Percentiles rank a stretch among this genome's conserved stretches.
phyloP scores from a whole-genome alignment of 1,140 invertebrate genomes.

The Neomicropteryx cornuta region DNA sequence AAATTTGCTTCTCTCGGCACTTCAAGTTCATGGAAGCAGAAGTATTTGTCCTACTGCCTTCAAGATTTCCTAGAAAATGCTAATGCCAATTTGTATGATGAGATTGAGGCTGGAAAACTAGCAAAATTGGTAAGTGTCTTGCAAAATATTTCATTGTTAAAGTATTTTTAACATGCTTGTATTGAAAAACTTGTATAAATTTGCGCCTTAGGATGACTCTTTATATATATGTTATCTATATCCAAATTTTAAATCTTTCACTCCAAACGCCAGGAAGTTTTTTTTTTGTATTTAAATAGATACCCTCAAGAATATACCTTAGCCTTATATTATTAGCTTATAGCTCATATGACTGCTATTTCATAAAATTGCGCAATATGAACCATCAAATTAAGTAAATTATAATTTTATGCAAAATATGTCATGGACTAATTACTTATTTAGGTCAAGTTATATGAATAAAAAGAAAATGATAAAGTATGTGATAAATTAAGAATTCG shows the following conservation, averaged over 20 bases:
- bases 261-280: background rate
- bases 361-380: background rate
- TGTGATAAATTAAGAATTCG: too few relatives aligned
- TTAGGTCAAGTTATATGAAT: too few relatives aligned
- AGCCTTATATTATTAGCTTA: background rate
- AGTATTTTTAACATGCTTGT: too few relatives aligned
- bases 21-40: conserved; percentile 33
- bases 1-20: conserved; percentile 14
- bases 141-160: background rate
- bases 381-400: background rate
- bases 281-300: background rate
- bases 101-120: conserved; percentile 27
- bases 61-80: conserved; percentile 33
- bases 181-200: too few relatives aligned
- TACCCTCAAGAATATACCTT: background rate
- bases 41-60: conserved; percentile 28
- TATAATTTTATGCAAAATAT: background rate
- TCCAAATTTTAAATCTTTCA: background rate
- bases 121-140: conserved; percentile 22
- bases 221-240: background rate
- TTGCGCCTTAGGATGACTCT: too few relatives aligned
- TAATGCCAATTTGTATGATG: conserved; percentile 31
- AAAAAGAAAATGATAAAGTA: too few relatives aligned
- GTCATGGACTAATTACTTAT: too few relatives aligned
- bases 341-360: background rate